These are phyloP conservation scores for Apodemia zela DNA, from an alignment of 2,888 invertebrate species.

Conservation along the genomic window DNA sequence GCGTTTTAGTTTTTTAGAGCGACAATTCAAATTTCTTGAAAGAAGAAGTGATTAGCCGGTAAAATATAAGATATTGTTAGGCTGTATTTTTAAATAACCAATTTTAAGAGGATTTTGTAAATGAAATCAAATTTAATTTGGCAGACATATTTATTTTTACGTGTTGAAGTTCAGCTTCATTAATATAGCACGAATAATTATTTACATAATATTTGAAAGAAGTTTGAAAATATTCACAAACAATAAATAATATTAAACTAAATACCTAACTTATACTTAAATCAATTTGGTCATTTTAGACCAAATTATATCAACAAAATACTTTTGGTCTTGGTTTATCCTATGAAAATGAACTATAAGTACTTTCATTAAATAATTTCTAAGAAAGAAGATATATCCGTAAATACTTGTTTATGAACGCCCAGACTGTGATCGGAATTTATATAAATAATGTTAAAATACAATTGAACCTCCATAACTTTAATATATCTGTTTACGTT, in stretches of 20 bases:
- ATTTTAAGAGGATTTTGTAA: slow-evolving; percentile 27
- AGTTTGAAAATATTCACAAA: slow-evolving; percentile 72
- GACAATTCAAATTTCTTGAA: no score
- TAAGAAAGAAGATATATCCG: slow-evolving; percentile 7
- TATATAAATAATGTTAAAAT: slow-evolving; percentile 34
- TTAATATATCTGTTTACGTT: slow-evolving; percentile 57
- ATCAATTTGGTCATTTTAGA: slow-evolving; percentile 66
- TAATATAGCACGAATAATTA: slow-evolving; percentile 71
- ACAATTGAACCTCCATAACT: slow-evolving; percentile 44
- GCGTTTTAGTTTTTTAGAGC: no score
- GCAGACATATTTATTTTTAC: slow-evolving; percentile 80
- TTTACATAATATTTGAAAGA: slow-evolving; percentile 63
- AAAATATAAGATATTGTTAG: no score
- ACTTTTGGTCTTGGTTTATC: slow-evolving; percentile 56
- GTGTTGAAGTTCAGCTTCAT: slow-evolving; percentile 73
- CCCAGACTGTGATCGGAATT: slow-evolving; percentile 31
- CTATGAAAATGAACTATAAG: slow-evolving; percentile 11
- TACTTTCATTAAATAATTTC: slow-evolving; percentile 16
- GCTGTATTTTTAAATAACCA: no score
- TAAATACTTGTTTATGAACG: slow-evolving; percentile 9
- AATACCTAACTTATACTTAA: slow-evolving; percentile 61
- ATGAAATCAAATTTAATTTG: slow-evolving; percentile 66
- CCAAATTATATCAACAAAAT: slow-evolving; percentile 53
- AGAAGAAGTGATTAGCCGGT: no score
- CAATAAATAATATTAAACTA: slow-evolving; percentile 68